Base-by-base conservation (phyloP, 2,888 invertebrate species). In the Thymelicus sylvestris region DNA sequence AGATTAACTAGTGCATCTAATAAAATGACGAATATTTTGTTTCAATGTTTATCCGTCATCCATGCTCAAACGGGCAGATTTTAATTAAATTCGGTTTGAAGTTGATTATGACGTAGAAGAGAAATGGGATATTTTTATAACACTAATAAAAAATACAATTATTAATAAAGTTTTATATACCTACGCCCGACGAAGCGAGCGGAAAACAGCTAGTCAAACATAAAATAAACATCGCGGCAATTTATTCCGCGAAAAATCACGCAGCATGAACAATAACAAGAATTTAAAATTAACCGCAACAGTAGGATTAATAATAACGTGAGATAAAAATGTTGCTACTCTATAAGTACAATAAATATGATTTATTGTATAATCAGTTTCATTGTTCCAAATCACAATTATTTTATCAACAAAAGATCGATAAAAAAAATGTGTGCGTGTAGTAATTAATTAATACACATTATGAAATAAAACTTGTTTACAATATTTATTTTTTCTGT, bases 131-230 rank as follows among this genome's bases (percentile, higher is more conserved):
- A 52, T 52, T 52, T 52, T 52, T 52, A 55, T 55, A 55, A 55
- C 19, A 5, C 10, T 55, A 55, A 24, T 24, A 55, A 55, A 55
- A 55, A 55, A 55, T 24, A 55, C 55, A 55, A 55, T 55, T 55
- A 24, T 55, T 55, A 55, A 55, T 55, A 55, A 55, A 55, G 55
- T 55, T 55, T 52, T 55, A 55, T 55, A 24, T 55, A 55, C 31
- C 31, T 31, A 5, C 24, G 55, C 55, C 48, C 15, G 8, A 12
- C 55, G 24, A 55, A 24, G 55, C 19, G 82, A 81, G 83, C 81
- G 81, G 77, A 74, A 78, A 81, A 78, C 80, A 83, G 79, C 83
- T 78, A 80, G 19, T 55, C 55, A 55, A 55, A 55, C 63, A 73
- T 69, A 66, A 15, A 66, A 44, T 44, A 52, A 55, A 55, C 55